Conservation (phyloP, 2,113 vertebrate species). For the Dicrurus megarhynchus region DNA sequence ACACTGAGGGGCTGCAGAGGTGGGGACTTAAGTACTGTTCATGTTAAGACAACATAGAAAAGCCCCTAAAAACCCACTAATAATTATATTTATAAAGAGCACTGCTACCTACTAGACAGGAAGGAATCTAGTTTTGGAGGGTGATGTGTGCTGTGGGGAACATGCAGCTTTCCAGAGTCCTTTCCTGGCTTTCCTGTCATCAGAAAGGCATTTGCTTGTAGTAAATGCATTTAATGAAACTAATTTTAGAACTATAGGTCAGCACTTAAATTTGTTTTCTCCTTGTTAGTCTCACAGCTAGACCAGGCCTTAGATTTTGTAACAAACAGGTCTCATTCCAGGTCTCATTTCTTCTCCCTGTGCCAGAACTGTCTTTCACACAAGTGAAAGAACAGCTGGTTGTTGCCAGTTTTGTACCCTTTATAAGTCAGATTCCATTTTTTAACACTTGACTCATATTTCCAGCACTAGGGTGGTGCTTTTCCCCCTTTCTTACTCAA, state of each 20-base stretch:
- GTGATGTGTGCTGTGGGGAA: background rate
- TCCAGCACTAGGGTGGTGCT: background rate
- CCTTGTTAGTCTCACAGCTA: background rate
- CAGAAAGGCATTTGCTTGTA: slow-evolving; percentile 15
- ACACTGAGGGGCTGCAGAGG: background rate
- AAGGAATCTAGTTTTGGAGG: background rate
- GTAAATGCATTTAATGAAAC: background rate
- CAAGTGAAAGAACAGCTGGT: background rate
- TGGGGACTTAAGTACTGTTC: background rate
- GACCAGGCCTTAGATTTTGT: background rate
- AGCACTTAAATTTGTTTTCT: background rate
- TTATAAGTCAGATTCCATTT: background rate
- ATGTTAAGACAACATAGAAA: background rate
- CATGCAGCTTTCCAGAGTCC: background rate
- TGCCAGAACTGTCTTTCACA: background rate
- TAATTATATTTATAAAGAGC: background rate
- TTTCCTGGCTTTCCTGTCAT: background rate
- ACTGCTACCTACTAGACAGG: background rate
- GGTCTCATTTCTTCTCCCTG: background rate
- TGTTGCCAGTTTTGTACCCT: background rate
- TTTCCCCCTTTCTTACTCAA: background rate
- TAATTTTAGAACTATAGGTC: slow-evolving; percentile 26
- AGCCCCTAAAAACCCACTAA: background rate
- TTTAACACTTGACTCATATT: background rate
- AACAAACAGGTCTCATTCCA: background rate